Conservation (phyloP, 2,797 vertebrate species). For the Manis pentadactyla region DNA sequence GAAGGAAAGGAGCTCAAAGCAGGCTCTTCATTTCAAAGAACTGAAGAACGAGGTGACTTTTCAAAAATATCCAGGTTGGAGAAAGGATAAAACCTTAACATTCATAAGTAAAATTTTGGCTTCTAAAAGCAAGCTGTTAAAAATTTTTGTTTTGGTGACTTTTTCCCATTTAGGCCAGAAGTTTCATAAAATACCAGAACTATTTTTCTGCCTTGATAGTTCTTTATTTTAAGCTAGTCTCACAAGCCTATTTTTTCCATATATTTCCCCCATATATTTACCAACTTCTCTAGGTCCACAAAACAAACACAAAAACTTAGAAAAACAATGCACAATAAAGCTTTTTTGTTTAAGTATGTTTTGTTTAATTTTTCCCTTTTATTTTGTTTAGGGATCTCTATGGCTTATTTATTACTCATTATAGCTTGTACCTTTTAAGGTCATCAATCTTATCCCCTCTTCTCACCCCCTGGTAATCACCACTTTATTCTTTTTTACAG, state of each 20-base stretch:
- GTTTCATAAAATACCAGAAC: neutral
- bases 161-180: neutral
- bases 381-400: neutral
- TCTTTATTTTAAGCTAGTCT: neutral
- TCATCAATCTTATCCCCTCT: neutral
- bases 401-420: neutral
- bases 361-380: neutral
- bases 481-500: neutral
- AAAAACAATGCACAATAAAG: neutral
- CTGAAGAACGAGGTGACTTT: constrained; percentile 1
- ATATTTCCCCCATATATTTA: neutral
- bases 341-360: neutral
- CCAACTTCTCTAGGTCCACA: neutral
- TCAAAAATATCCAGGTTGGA: neutral
- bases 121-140: neutral
- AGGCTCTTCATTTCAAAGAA: neutral
- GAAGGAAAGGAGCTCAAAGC: neutral
- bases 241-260: neutral
- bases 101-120: neutral
- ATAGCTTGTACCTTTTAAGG: neutral
- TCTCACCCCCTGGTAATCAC: neutral
- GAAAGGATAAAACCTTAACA: neutral
- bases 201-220: neutral
- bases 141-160: neutral
- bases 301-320: neutral